Base-by-base conservation (phyloP, 2,797 vertebrate genomes). In the Philypnodon macrostomus region DNA sequence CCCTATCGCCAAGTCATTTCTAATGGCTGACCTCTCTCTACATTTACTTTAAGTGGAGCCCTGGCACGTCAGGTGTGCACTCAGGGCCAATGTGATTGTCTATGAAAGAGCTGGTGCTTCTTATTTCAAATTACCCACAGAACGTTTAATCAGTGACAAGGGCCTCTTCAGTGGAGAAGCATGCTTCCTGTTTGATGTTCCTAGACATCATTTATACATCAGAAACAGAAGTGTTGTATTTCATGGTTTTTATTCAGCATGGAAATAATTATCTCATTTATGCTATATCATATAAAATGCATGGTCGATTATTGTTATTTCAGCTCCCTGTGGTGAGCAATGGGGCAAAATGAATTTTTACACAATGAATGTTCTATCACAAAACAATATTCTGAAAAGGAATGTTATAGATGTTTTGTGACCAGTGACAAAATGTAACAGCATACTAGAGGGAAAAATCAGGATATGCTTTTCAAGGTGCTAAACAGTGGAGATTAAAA, bases 141-240 rank as follows among this genome's bases (percentile, higher is more conserved):
- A 63, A 70, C 47, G 18, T 35, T 63, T 42, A 63, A 63, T 65
- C 60, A 54, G 40, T 1, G 16, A 36, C 34, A 37, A 34, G 30
- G 26, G 37, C 1, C n/a, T 53, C 47, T 47, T 46, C 15, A 18
- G 16, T 3, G n/a, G 29, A 8, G 56, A 21, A 70, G 38, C 3
- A 6, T 44, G 21, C 31, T 5, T 57, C 18, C 19, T 34, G 5
- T 42, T 34, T 9, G 15, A 34, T 11, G 33, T 63, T 55, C 32
- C 33, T 9, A 36, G 12, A n/a, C 36, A 46, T 37, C 1, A 1
- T 34, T 59, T 23, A 16, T 21, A 15, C 31, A 41, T 31, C 11
- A 1, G 19, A 47, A 29, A 10, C 27, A 47, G 23, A 18, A 29
- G 52, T 23, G 33, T 24, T 4, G 9, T 1, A 33, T 15, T 14